phyloP scores from a whole-genome alignment of 2,888 invertebrate species.

The Maniola hyperantus region DNA sequence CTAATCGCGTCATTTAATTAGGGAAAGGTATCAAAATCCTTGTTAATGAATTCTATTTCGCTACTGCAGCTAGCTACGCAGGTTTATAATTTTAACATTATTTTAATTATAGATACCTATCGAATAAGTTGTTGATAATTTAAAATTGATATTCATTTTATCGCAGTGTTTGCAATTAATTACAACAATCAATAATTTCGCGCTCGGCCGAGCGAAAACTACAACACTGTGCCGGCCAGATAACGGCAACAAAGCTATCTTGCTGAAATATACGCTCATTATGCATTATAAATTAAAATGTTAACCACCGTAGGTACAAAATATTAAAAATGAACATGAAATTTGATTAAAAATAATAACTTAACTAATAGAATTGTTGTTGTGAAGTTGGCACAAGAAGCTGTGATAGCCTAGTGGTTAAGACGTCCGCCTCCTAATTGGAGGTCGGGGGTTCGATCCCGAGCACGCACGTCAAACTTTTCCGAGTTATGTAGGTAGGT shows the following conservation, averaged over 20 bases:
- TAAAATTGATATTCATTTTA: constrained; percentile 63
- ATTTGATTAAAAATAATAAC: constrained; percentile 1
- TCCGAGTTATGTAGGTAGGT: too few relatives aligned
- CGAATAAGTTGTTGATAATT: constrained; percentile 39
- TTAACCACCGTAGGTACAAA: constrained; percentile 11
- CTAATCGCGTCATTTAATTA: too few relatives aligned
- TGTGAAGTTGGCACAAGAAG: too few relatives aligned
- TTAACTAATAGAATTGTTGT: background rate
- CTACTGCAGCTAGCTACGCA: background rate
- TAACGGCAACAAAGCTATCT: constrained; percentile 52
- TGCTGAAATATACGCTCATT: constrained; percentile 43
- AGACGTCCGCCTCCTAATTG: too few relatives aligned
- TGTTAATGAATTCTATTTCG: background rate
- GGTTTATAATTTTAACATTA: background rate
- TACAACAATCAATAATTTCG: constrained; percentile 76
- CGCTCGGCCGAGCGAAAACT: constrained; percentile 68
- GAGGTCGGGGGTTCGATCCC: too few relatives aligned
- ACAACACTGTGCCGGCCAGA: constrained; percentile 59
- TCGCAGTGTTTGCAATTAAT: constrained; percentile 72
- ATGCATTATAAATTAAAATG: constrained; percentile 31
- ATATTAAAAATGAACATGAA: constrained; percentile 4
- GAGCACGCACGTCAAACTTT: too few relatives aligned
- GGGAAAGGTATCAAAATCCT: background rate
- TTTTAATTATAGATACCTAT: constrained; percentile 31
- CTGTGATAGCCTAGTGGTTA: too few relatives aligned